These are phyloP conservation scores for Polyodon spathula DNA, from an alignment of 2,113 vertebrate genomes.

Conservation along the genomic window DNA sequence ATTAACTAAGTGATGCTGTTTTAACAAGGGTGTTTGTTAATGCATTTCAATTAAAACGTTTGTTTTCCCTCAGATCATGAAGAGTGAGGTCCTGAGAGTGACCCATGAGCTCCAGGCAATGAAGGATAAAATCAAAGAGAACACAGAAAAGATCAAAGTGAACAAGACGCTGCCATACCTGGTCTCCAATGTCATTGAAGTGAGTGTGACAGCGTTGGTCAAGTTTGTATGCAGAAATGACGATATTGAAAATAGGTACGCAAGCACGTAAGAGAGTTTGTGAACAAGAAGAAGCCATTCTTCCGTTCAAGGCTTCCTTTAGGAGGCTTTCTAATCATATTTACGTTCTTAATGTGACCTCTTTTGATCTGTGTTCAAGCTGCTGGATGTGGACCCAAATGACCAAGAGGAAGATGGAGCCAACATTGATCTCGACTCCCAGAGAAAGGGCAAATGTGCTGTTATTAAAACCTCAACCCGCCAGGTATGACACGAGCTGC, in stretches of 20 bases:
- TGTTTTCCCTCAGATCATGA: constrained; percentile 77
- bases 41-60: background rate
- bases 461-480: constrained; percentile 97
- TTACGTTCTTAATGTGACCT: no score
- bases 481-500: constrained; percentile 50
- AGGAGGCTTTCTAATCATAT: no score
- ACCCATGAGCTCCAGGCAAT: constrained; percentile 95
- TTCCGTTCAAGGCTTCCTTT: no score
- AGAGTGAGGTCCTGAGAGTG: constrained; percentile 90
- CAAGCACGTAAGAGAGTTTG: no score
- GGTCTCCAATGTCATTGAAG: constrained; percentile 96
- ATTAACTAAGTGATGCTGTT: no score
- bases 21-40: no score
- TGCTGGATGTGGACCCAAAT: constrained; percentile 93
- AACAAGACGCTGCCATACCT: constrained; percentile 96
- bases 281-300: no score
- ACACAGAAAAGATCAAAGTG: constrained; percentile 98
- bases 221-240: no score
- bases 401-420: constrained; percentile 97
- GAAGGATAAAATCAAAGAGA: constrained; percentile 99
- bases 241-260: no score
- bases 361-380: constrained; percentile 39
- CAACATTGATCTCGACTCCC: constrained; percentile 93
- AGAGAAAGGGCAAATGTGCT: constrained; percentile 96
- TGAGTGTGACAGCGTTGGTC: constrained; percentile 35